Evolutionary conservation across 2,888 invertebrate genomes (phyloP).

Genomic region (Zygothrica quintamaculata): DNA sequence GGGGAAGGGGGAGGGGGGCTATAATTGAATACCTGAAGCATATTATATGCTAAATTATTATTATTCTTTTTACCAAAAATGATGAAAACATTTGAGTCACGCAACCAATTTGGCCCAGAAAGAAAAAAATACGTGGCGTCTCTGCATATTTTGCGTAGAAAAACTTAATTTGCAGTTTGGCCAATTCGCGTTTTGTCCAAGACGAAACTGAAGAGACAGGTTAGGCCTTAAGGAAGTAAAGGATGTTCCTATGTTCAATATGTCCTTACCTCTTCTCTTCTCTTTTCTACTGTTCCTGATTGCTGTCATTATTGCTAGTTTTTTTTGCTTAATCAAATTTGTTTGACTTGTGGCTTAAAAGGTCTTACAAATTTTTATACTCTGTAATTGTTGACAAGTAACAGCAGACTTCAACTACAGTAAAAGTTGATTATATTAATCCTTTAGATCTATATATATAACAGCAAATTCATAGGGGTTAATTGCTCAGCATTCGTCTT

Average conservation of each 20-base stretch:
- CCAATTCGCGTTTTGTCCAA: constrained; percentile 6
- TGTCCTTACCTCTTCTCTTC: too few species aligned
- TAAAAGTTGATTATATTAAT: too few species aligned
- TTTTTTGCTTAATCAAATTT: constrained; percentile 57
- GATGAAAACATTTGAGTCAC: constrained; percentile 81
- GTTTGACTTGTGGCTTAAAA: constrained; percentile 19
- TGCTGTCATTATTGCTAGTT: constrained; percentile 47
- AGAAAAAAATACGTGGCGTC: constrained; percentile 22
- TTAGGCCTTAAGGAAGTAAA: too few species aligned
- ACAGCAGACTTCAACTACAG: too few species aligned
- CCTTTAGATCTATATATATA: too few species aligned
- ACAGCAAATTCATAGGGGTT: too few species aligned
- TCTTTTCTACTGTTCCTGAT: too few species aligned
- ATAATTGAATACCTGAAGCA: constrained; percentile 68
- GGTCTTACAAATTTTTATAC: too few species aligned
- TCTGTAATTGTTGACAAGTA: too few species aligned
- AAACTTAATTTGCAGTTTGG: constrained; percentile 69
- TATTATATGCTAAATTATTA: constrained; percentile 67
- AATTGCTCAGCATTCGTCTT: too few species aligned
- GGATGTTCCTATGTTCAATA: too few species aligned
- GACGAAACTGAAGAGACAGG: background rate
- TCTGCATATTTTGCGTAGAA: constrained; percentile 63
- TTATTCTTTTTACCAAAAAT: constrained; percentile 58
- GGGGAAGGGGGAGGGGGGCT: too few species aligned
- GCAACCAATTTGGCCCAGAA: constrained; percentile 60